Evolutionary conservation across 2,797 vertebrate genomes (phyloP).

Genomic region (Antennarius maculatus): DNA sequence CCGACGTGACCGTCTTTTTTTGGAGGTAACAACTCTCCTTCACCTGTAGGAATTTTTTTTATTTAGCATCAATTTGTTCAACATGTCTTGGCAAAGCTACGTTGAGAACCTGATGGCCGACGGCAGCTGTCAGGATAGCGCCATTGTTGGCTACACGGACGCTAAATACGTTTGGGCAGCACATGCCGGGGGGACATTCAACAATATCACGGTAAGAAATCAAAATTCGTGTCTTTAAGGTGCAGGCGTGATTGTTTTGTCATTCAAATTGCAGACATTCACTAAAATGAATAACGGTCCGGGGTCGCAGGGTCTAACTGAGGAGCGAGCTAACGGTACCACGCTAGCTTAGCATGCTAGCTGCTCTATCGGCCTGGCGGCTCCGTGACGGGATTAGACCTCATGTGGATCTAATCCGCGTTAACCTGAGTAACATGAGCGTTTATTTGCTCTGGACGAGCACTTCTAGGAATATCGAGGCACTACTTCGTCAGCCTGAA

Average conservation of each 20-base stretch:
- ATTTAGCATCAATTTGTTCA: constrained; percentile 68
- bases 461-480: rapidly evolving
- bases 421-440: rapidly evolving
- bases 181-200: constrained; percentile 88
- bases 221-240: rapidly evolving
- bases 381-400: constrained; percentile 59
- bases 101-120: constrained; percentile 98
- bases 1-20: constrained; percentile 15
- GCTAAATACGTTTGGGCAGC: constrained; percentile 97
- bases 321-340: constrained; percentile 60
- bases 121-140: constrained; percentile 96
- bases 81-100: constrained; percentile 97
- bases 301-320: constrained; percentile 37
- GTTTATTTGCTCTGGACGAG: rapidly evolving
- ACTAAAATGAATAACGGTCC: constrained; percentile 1
- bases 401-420: constrained; percentile 33
- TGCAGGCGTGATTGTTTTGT: not conserved
- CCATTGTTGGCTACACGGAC: constrained; percentile 95
- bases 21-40: constrained; percentile 23
- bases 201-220: constrained; percentile 85
- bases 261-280: constrained; percentile 15
- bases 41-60: constrained; percentile 47
- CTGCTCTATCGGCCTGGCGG: constrained; percentile 56
- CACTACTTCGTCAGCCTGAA: no score
- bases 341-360: constrained; percentile 51